Conservation (phyloP, 2,888 invertebrate species). For the Notocelia uddmanniana region DNA sequence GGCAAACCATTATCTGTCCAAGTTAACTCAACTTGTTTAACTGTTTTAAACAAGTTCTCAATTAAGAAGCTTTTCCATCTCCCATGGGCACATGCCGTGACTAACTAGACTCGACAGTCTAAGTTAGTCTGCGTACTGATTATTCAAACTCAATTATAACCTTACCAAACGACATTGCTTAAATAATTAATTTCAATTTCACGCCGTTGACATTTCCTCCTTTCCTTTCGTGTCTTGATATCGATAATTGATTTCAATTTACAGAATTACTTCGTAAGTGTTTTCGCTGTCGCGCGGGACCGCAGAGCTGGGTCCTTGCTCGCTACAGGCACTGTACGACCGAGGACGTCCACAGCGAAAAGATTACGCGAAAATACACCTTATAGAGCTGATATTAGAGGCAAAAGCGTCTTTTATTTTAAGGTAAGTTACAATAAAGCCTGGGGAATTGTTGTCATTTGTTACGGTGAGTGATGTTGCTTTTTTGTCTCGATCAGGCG, state of each 20-base stretch:
- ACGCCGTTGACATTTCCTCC: neutral
- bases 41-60: no score
- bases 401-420: slow-evolving; percentile 73
- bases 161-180: neutral
- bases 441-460: neutral
- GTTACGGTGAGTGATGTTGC: neutral
- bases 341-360: slow-evolving; percentile 72
- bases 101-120: no score
- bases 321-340: slow-evolving; percentile 69
- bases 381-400: slow-evolving; percentile 66
- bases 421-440: slow-evolving; percentile 61
- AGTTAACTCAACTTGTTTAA: no score
- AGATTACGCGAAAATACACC: slow-evolving; percentile 73
- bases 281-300: slow-evolving; percentile 74
- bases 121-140: no score
- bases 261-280: slow-evolving; percentile 77
- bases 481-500: slow-evolving; percentile 17
- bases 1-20: no score
- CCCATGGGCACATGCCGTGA: no score
- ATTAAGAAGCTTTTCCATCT: no score
- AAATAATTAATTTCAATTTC: neutral
- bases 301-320: slow-evolving; percentile 71
- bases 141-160: neutral
- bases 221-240: neutral
- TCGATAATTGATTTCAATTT: slow-evolving; percentile 24